These are phyloP conservation scores for Anolis apletophallus DNA, from an alignment of 2,797 vertebrate genomes.

Conservation along the genomic window DNA sequence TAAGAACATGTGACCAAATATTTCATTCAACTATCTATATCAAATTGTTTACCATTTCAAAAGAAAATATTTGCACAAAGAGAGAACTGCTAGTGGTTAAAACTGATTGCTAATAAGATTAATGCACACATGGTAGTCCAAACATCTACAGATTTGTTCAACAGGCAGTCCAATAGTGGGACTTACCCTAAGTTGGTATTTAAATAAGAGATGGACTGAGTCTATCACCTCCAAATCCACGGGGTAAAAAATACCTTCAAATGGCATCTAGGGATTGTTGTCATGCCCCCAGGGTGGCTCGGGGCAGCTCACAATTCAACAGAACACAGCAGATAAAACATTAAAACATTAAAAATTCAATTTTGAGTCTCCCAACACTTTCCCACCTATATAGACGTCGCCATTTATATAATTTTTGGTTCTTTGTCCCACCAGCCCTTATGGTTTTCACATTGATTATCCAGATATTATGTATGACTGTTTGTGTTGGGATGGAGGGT, in stretches of 20 bases:
- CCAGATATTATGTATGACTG: too few relatives aligned
- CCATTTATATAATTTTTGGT: not conserved
- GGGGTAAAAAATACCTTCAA: too few relatives aligned
- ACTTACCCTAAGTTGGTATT: not conserved
- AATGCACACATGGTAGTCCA: not conserved
- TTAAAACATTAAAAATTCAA: too few relatives aligned
- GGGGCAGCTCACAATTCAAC: too few relatives aligned
- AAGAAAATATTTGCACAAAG: not conserved
- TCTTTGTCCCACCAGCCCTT: not conserved
- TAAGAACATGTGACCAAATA: not conserved
- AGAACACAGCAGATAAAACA: too few relatives aligned
- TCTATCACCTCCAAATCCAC: too few relatives aligned
- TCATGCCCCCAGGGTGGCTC: too few relatives aligned
- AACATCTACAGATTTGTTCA: not conserved
- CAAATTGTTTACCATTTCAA: not conserved
- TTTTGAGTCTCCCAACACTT: too few relatives aligned
- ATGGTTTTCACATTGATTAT: not conserved
- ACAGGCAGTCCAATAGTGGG: not conserved
- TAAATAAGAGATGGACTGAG: not conserved
- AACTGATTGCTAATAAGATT: not conserved
- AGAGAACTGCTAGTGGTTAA: not conserved
- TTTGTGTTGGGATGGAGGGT: too few relatives aligned
- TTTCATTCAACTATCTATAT: not conserved
- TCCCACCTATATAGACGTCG: not conserved
- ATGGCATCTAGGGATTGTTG: too few relatives aligned